Conservation (phyloP, 1,140 invertebrate genomes). For the Leptonema lineaticorne region DNA sequence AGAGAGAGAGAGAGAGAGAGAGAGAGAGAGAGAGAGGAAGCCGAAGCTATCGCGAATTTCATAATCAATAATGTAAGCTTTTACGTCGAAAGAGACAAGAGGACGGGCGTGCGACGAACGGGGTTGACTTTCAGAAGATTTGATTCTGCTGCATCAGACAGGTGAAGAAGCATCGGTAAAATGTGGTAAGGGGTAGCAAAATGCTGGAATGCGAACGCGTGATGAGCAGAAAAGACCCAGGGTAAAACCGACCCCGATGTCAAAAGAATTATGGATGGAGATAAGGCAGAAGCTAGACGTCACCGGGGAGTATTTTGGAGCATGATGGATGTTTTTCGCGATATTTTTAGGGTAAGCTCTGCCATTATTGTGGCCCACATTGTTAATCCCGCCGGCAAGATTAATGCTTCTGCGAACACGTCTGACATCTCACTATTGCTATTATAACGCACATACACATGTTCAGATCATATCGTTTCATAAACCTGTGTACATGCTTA, state of each 20-base stretch:
- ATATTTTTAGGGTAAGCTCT: slow-evolving; percentile 3
- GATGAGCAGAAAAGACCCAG: slow-evolving; percentile 5
- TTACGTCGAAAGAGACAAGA: background rate
- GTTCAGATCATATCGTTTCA: background rate
- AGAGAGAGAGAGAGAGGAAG: no score
- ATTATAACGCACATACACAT: background rate
- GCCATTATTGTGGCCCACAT: slow-evolving; percentile 9
- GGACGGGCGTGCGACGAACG: background rate
- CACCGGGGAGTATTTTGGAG: slow-evolving; percentile 5
- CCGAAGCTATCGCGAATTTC: no score
- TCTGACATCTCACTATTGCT: slow-evolving; percentile 7
- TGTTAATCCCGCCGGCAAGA: slow-evolving; percentile 16
- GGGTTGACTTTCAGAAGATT: background rate
- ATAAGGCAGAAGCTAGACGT: slow-evolving; percentile 19
- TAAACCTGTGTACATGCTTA: no score
- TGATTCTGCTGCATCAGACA: background rate
- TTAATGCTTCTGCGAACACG: slow-evolving; percentile 5
- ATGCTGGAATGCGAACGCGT: background rate
- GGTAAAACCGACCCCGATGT: background rate
- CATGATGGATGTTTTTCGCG: slow-evolving; percentile 14
- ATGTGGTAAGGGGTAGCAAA: background rate
- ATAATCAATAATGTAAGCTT: background rate
- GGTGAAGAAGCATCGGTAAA: background rate
- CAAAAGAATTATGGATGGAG: slow-evolving; percentile 19
- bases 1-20: no score